Base-by-base conservation (phyloP, 2,113 vertebrate species). In the Taxidea taxus region DNA sequence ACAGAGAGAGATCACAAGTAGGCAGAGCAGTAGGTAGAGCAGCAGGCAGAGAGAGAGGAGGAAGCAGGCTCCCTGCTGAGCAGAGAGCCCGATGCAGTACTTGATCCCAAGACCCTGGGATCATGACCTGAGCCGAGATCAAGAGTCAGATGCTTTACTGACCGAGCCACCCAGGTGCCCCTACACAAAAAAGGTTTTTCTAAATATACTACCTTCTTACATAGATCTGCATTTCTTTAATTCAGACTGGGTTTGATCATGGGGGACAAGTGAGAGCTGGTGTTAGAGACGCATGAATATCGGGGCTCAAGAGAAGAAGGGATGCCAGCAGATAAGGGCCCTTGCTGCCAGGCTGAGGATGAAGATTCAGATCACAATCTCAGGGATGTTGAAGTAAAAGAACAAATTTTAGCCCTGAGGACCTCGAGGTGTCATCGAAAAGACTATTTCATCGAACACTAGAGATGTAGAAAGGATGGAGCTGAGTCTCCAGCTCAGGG, bases 361-460 rank as follows among this genome's bases (percentile, higher is more conserved):
- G 1, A 1, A 37, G 77, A 11, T 4, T 7, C 6, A 11, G 42
- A 34, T 0, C 0, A 54, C 29, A 1, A 16, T 7, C 0, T 1
- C 54, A 4, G 34, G 11, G 81, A 3, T 7, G 47, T 29, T 10
- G 2, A 27, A 4, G 25, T 0, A 9, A 68, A 70, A 16, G 42
- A 6, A 4, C 82, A 14, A 31, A 12, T 25, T 2, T 18, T 62
- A 56, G 37, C 37, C n/a, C 34, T 34, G 31, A 77, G 89, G 68
- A 21, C 9, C 34, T 34, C 1, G 1, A 34, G 21, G 49, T 10
- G 49, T 23, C 23, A 10, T 0, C 8, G 42, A 34, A 42, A 42
- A 88, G 86, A 29, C 81, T 18, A 18, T 37, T 4, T 12, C 80
- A 7, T 0, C 0, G 3, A 11, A 49, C 0, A 4, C 49, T 4